Evolutionary conservation across 2,888 invertebrate genomes (phyloP).

Genomic region (Deladenus siricidicola): DNA sequence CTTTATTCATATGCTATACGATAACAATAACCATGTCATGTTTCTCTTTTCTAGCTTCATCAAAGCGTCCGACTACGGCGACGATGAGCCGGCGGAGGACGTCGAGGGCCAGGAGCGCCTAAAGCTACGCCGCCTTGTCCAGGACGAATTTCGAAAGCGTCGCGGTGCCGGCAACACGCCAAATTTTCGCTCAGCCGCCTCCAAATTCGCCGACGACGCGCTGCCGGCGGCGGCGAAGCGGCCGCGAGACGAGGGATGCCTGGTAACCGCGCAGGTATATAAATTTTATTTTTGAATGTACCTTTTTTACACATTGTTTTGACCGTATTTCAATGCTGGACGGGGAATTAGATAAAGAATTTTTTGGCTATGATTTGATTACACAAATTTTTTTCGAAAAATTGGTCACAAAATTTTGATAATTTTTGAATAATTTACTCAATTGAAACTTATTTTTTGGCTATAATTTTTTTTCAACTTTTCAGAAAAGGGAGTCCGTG

Average conservation of each 20-base stretch:
- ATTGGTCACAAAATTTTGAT: too few species aligned
- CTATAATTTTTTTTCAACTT: not conserved
- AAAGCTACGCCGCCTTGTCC: not conserved
- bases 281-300: too few species aligned
- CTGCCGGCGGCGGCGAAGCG: not conserved
- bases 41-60: too few species aligned
- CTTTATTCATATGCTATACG: too few species aligned
- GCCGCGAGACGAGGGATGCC: not conserved
- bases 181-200: not conserved
- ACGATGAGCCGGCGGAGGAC: not conserved
- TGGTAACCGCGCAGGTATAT: not conserved
- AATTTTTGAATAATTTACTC: not conserved
- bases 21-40: too few species aligned
- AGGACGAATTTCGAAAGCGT: slow-evolving; percentile 9
- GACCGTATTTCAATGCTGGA: too few species aligned
- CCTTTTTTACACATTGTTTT: too few species aligned
- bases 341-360: too few species aligned
- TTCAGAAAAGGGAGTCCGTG: not conserved
- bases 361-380: too few species aligned
- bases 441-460: not conserved
- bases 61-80: slow-evolving; percentile 2
- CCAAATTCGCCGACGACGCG: not conserved
- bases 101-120: slow-evolving; percentile 11
- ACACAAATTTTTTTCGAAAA: too few species aligned
- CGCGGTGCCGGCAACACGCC: not conserved